Conservation (phyloP, 2,888 invertebrate genomes). For the Hedya salicella region DNA sequence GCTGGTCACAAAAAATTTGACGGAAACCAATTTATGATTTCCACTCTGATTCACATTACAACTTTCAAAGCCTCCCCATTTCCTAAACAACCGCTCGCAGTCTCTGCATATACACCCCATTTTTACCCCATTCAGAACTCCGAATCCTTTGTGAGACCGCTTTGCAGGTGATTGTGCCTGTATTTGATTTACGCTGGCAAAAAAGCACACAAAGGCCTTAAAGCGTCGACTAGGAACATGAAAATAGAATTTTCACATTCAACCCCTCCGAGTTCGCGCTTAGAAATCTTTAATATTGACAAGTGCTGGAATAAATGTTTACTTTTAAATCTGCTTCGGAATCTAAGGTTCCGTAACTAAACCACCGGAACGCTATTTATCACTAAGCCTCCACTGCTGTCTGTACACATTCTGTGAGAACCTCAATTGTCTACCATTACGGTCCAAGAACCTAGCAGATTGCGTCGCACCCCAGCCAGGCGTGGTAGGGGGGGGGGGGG, state of each 20-base stretch:
- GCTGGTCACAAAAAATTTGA: no score
- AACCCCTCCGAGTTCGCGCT: neutral
- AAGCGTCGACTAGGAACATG: neutral
- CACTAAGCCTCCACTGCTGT: no score
- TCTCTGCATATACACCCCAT: neutral
- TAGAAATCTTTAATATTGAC: neutral
- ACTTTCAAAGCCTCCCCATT: neutral
- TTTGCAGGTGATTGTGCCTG: constrained; percentile 18
- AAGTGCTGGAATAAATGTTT: neutral
- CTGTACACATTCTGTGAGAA: no score
- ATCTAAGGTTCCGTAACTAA: no score
- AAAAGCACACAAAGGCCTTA: neutral
- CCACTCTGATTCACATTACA: neutral
- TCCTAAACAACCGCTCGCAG: neutral
- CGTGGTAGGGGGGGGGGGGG: no score
- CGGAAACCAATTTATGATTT: no score
- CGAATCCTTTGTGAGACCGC: constrained; percentile 1
- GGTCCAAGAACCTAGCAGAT: no score
- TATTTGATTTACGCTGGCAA: constrained; percentile 18
- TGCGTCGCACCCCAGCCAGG: no score
- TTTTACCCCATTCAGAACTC: constrained; percentile 9
- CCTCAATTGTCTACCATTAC: no score
- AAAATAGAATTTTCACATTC: constrained; percentile 1
- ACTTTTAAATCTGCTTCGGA: neutral
- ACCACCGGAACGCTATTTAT: no score